Evolutionary conservation across 2,888 invertebrate genomes (phyloP), one percentile per base, ranked within the genome.

Genomic region (Megamerina dolium): DNA sequence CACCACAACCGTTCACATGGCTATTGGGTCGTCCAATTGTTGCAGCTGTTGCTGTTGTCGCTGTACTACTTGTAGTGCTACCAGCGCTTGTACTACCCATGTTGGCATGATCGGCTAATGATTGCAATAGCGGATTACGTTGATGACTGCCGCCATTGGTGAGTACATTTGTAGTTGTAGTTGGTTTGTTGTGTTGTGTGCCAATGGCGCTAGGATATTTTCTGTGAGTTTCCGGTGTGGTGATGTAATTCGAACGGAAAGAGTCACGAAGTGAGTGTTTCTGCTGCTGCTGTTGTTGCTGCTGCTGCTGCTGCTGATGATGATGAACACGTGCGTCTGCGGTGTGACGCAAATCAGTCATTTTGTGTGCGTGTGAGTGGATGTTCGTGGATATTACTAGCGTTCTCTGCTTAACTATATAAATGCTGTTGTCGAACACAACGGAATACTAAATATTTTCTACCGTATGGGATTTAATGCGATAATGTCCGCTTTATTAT

Each of bases 1-100:
- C 46, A 13, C 47, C 45, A 33, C 50, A 50, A 23, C 42, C 48
- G 27, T 41, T 40, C 13, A 14, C 36, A 37, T 40, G 41, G 14
- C 41, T 33, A 14, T 46, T 45, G 30, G 43, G 45, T n/a, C 41
- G 47, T 4, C 47, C 48, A 9, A 43, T 46, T 6, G 19, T 48
- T 39, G 41, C 50, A 18, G 18, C 50, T 43, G 21, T 59, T 46
- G n/a, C 60, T 49, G 37, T 61, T 18, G 59, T 40, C 46, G 56
- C 57, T 31, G 57, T 63, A 52, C 64, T 63, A 46, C 56, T 57
- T 2, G 56, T 54, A 32, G 55, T 63, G 41, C 63, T 62, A 45
- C 63, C 66, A n/a, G 60, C 60, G 37, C 60, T 65, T 43, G 56
- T 59, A 46, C 60, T 69, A 30, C 66, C 62, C 48, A 60, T 58